Percentiles rank a stretch among this genome's conserved stretches.
Evolutionary conservation across 2,888 invertebrate species (phyloP).

Genomic region (Strigamia transsilvanica): DNA sequence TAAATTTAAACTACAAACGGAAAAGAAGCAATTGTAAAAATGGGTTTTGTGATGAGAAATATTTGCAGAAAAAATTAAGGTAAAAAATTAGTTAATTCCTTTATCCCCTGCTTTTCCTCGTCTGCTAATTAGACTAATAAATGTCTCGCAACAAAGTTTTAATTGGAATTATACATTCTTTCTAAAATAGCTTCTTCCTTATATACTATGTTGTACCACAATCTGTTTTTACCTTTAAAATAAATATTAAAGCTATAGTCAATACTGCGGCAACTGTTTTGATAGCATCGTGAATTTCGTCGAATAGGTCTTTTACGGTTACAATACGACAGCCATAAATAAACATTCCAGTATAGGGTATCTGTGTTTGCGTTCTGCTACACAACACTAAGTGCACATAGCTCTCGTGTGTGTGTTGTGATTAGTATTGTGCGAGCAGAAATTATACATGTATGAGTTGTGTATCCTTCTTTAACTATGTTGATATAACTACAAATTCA

Average conservation of each 20-base stretch:
- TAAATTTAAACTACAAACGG: not conserved
- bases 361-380: conserved; percentile 1
- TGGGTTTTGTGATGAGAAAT: not conserved
- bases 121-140: conserved; percentile 36
- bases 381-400: conserved; percentile 18
- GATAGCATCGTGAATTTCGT: conserved; percentile 19
- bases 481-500: conserved; percentile 9
- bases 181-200: conserved; percentile 10
- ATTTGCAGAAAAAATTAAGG: not conserved
- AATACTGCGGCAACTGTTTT: not conserved
- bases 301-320: not conserved
- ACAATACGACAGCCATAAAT: conserved; percentile 32
- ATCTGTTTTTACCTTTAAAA: conserved; percentile 23
- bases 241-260: conserved; percentile 1
- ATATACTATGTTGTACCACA: not conserved
- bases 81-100: not conserved
- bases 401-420: not conserved
- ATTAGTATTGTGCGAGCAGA: not conserved
- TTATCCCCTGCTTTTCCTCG: conserved; percentile 32
- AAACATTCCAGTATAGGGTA: not conserved
- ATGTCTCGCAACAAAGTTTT: conserved; percentile 39
- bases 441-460: not conserved
- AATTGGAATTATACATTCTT: conserved; percentile 24
- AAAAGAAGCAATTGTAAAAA: not conserved
- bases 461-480: not conserved